Conservation (phyloP, 2,797 vertebrate species). For the Myripristis murdjan region DNA sequence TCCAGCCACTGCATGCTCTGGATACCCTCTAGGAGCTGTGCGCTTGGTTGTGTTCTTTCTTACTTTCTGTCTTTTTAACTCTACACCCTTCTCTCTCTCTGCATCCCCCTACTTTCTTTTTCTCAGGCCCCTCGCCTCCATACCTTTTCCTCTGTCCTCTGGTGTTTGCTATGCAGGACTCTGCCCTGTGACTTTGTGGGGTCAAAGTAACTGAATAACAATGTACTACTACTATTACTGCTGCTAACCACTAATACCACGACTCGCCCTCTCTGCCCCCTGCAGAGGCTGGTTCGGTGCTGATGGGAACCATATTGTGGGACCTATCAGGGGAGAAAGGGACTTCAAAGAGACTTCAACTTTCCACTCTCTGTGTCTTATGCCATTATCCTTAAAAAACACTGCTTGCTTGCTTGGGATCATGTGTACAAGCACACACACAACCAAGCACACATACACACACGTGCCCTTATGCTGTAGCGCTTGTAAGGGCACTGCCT, state of each 20-base stretch:
- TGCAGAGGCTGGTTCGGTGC: slow-evolving; percentile 53
- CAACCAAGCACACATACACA: neutral
- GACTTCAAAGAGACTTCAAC: slow-evolving; percentile 59
- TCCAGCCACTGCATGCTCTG: slow-evolving; percentile 58
- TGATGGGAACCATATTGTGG: slow-evolving; percentile 80
- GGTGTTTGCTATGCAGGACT: slow-evolving; percentile 10
- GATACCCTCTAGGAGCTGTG: slow-evolving; percentile 35
- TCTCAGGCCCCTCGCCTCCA: slow-evolving; percentile 8
- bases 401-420: neutral
- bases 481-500: neutral
- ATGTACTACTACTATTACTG: slow-evolving; percentile 44
- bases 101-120: slow-evolving; percentile 1
- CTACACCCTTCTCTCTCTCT: slow-evolving; percentile 1
- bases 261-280: slow-evolving; percentile 42
- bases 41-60: neutral
- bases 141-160: neutral
- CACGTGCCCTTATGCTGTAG: neutral
- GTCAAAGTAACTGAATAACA: slow-evolving; percentile 40
- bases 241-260: slow-evolving; percentile 46
- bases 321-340: slow-evolving; percentile 56
- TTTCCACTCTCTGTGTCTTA: slow-evolving; percentile 21
- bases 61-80: slow-evolving; percentile 5
- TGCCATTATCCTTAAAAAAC: slow-evolving; percentile 27
- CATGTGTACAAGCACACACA: slow-evolving; percentile 3
- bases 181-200: slow-evolving; percentile 20